These are phyloP conservation scores for Sinocyclocheilus anophthalmus DNA, from an alignment of 2,113 vertebrate species.

Conservation along the genomic window DNA sequence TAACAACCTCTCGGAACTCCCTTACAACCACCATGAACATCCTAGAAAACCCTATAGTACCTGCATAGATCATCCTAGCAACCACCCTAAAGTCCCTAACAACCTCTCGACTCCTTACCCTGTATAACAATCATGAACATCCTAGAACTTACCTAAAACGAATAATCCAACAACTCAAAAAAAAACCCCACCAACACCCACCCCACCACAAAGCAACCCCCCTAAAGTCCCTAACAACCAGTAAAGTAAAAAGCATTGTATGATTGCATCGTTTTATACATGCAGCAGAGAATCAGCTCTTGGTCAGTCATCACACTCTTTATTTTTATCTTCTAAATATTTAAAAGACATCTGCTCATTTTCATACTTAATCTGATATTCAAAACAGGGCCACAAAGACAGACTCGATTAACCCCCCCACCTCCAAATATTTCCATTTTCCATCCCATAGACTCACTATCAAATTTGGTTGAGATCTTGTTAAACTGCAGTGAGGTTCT, in stretches of 20 bases:
- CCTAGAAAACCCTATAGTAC: no score
- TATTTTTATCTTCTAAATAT: neutral
- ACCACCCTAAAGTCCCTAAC: no score
- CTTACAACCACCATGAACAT: no score
- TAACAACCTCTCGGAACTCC: no score
- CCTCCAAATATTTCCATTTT: conserved; percentile 4
- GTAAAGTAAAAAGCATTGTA: neutral
- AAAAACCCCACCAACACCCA: no score
- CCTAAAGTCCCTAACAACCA: no score
- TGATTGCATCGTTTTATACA: neutral
- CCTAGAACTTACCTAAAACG: no score
- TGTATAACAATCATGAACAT: no score
- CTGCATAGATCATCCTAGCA: no score
- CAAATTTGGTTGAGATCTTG: conserved; percentile 21
- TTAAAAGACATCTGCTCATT: conserved; percentile 24
- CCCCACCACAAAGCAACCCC: no score
- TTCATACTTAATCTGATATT: conserved; percentile 48
- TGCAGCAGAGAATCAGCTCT: neutral
- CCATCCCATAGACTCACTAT: conserved; percentile 40
- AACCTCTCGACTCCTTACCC: no score
- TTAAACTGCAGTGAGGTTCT: conserved; percentile 64
- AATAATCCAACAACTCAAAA: no score
- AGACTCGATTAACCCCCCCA: conserved; percentile 1
- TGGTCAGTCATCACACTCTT: neutral
- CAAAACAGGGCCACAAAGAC: conserved; percentile 44